Conservation (phyloP, 2,888 invertebrate genomes). For the Celastrina argiolus region DNA sequence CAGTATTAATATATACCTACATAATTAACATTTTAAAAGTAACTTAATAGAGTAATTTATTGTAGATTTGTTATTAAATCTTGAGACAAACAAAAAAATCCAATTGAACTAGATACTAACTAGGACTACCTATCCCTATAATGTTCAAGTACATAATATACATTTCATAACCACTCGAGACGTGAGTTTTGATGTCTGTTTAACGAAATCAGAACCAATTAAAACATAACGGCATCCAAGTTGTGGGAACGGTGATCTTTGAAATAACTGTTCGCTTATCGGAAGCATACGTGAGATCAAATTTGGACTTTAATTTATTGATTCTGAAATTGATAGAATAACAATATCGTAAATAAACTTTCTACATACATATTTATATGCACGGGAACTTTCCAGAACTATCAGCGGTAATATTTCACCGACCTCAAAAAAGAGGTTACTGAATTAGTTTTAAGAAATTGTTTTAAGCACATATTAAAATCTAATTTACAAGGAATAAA, state of each 20-base stretch:
- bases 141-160: background rate
- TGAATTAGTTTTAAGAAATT: too few species aligned
- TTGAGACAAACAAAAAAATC: too few species aligned
- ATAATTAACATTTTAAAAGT: too few species aligned
- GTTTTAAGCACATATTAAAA: too few species aligned
- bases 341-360: background rate
- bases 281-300: background rate
- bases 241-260: conserved; percentile 20
- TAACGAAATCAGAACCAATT: conserved; percentile 13
- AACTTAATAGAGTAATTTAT: too few species aligned
- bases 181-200: background rate
- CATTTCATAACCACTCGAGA: background rate
- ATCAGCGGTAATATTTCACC: background rate
- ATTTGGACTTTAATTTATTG: background rate
- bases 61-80: too few species aligned
- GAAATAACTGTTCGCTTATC: conserved; percentile 11
- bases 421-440: too few species aligned
- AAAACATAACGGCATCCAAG: conserved; percentile 1
- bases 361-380: background rate
- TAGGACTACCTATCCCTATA: background rate
- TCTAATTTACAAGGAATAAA: too few species aligned
- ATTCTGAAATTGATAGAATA: background rate
- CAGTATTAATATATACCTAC: too few species aligned
- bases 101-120: too few species aligned
- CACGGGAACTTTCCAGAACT: background rate